These are phyloP conservation scores for Bombus confusus DNA, from an alignment of 1,140 invertebrate genomes.

Conservation along the genomic window DNA sequence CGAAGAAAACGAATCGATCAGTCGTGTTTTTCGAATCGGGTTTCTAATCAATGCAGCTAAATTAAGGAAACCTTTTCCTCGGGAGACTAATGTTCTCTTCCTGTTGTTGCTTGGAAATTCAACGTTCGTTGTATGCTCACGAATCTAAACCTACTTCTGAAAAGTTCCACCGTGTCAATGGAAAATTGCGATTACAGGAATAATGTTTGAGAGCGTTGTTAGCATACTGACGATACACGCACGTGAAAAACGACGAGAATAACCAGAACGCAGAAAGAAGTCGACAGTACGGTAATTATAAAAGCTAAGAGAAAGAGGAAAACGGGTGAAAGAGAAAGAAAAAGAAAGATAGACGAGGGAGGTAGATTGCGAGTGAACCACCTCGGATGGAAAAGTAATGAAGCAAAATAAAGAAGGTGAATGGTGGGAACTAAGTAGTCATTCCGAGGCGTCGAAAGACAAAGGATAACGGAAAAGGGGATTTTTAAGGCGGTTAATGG, in stretches of 20 bases:
- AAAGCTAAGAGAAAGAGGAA: background rate
- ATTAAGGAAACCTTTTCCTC: background rate
- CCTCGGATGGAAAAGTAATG: constrained; percentile 59
- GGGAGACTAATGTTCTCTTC: background rate
- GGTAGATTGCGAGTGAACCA: constrained; percentile 10
- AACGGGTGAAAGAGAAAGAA: background rate
- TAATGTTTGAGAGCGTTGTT: background rate
- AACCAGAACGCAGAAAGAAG: constrained; percentile 16
- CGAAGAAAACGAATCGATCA: background rate
- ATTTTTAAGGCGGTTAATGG: constrained; percentile 66
- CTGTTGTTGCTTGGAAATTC: background rate
- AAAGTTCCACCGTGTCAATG: background rate
- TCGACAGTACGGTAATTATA: background rate
- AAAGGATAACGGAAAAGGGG: constrained; percentile 67
- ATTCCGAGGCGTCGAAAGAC: constrained; percentile 62
- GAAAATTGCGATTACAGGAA: background rate
- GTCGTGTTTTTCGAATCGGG: background rate
- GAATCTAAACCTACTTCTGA: background rate
- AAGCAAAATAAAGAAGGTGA: constrained; percentile 60
- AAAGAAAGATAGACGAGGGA: background rate
- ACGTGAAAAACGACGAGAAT: constrained; percentile 7
- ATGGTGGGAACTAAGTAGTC: constrained; percentile 67
- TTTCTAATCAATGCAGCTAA: background rate
- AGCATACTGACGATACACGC: background rate
- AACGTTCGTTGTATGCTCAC: no score